Evolutionary conservation across 2,888 invertebrate species (phyloP), one percentile per base, ranked within the genome.

Genomic region (Amiota minor): DNA sequence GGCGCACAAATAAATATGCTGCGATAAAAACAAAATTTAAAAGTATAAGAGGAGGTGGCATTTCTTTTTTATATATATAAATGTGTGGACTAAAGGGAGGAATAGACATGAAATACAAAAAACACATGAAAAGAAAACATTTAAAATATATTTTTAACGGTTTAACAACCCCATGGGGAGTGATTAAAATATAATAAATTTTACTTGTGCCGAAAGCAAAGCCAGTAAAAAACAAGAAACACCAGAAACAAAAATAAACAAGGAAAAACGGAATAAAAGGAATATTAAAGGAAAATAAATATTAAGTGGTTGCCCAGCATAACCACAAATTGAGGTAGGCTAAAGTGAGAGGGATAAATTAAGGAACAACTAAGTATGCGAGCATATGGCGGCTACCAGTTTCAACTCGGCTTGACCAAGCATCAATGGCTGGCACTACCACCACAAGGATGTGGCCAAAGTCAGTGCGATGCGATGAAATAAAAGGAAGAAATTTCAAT

Each of bases 181-280:
- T 88, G 88, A 88, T 88, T 88, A 89, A 88, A 88, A 87, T 88
- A 88, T 87, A 88, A 88, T 86, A 88, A 86, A 88, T 88, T 88
- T 86, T 78, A 81, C 80, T 84, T 81, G 81, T 68, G 46, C 35
- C 45, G 23, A 68, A 53, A 68, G 20, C n/a, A 68, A 68, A 65
- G 16, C n/a, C 75, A 79, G 80, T 79, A 80, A 78, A 80, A 81
- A 77, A 12, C 45, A 49, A 68, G 11, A 56, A 16, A 45, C 16
- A 70, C 47, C 56, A 67, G 47, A 72, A 68, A 71, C 55, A 75
- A 74, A 70, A 53, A 80, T 80, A 76, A 61, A 80, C 75, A 76
- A 81, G 79, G 77, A 81, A 80, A 78, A 81, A n/a, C n/a, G n/a
- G n/a, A 82, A 85, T 85, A 35, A 2, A 35, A 35, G 6, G 59